Evolutionary conservation across 2,888 invertebrate genomes (phyloP), one percentile per base, ranked within the genome.

Genomic region (Bursaphelenchus okinawaensis): DNA sequence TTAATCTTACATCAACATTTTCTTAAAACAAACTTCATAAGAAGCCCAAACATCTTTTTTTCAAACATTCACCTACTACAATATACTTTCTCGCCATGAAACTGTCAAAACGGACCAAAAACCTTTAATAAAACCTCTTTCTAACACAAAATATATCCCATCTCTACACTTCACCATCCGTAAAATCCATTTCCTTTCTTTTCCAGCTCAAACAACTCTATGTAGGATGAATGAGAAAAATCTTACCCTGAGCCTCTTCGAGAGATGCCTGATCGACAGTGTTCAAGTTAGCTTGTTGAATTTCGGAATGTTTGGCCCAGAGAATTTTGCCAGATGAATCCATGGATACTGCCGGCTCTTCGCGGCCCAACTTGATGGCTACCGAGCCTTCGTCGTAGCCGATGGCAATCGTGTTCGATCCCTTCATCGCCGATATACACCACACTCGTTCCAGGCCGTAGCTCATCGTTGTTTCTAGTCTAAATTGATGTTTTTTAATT

Each of bases 271-370:
- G 69, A 16, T 79, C 78, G 9, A 80, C 54, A 0, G 78, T 75
- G 71, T 84, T 83, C 62, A 82, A 65, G 60, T 80, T 80, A 31
- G 76, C 83, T 68, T 85, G 96, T 83, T 98, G 96, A 84, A 99
- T 89, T 86, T 98, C 98, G 0, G 93, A 93, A 84, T 99, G 98
- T 81, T 90, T 90, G 0, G 98, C 98, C 94, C 95, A 98, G 65
- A 99, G 90, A 67, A 98, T 95, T 86, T 99, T 99, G 26, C 98
- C 98, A 79, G 90, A 90, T 0, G 91, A 90, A 84, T 98, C 98
- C 98, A 98, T 99, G 0, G 95, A 94, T 20, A 81, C 93, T 0
- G 96, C 96, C 0, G 98, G 98, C 83, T 98, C 96, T 83, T 99
- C 98, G 51, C 96, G 88, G 0, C 98, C 98, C n/a, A 92, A 83